Base-by-base conservation (phyloP, 2,113 vertebrate genomes). In the Urocolius indicus region DNA sequence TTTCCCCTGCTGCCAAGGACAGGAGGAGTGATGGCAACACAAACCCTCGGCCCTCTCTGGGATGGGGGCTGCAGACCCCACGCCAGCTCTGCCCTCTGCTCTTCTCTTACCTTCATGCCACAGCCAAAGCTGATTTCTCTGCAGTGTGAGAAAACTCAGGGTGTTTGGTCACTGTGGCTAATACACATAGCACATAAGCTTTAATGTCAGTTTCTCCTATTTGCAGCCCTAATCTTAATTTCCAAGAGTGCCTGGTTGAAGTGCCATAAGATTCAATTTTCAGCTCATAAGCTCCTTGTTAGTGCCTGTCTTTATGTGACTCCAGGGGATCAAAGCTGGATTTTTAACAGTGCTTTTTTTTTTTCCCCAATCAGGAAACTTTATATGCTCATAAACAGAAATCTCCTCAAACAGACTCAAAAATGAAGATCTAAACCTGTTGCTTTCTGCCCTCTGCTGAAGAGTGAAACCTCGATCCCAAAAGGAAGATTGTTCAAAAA, bases 261-360 rank as follows among this genome's bases (percentile, higher is more conserved):
- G 85, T 68, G 73, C 74, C 79, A 1, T 38, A 79, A 87, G 66
- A 93, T 84, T 91, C 80, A 87, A 93, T 95, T 95, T 87, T 72
- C 85, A 90, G 68, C 74, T 89, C 69, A 12, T 72, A 67, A 91
- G 90, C 77, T 57, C 67, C 80, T 91, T 96, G 80, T 92, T 87
- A 94, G 69, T 73, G 66, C 78, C 46, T 68, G 78, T 82, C 83
- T 69, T 68, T 52, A 6, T 69, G 67, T 65, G 74, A 62, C 85
- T 84, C 52, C 0, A 72, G 76, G 68, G 85, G 82, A 92, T 69
- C 81, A 76, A 87, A 78, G 77, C 73, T 58, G 92, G 90, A 88
- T 91, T 91, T 95, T 89, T 63, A 92, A 59, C 32, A 6, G 34
- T 14, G 19, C 2, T 32, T 36, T 36, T 22, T 57, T 59, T 30